phyloP scores from a whole-genome alignment of 2,113 vertebrate genomes.

The Pandion haliaetus region DNA sequence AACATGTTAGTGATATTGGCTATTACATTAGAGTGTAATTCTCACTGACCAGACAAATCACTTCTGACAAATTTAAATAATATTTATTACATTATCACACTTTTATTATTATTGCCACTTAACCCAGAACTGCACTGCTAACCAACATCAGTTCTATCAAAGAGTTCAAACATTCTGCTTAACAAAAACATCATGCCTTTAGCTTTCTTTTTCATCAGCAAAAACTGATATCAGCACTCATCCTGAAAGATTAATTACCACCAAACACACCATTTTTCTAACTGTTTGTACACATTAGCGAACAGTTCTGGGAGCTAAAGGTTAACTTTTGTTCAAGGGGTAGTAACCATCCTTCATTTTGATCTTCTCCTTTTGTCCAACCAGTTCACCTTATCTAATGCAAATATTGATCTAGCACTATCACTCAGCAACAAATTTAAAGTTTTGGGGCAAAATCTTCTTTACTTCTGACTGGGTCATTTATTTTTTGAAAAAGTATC shows the following conservation, averaged over 20 bases:
- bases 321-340: not conserved
- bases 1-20: not conserved
- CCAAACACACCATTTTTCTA: not conserved
- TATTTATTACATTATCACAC: not conserved
- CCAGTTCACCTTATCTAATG: constrained; percentile 11
- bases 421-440: not conserved
- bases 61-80: not conserved
- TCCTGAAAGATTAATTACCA: not conserved
- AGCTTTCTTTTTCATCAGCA: not conserved
- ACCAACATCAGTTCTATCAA: not conserved
- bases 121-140: not conserved
- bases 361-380: not conserved
- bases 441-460: constrained; percentile 26
- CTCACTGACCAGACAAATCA: not conserved
- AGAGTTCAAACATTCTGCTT: not conserved
- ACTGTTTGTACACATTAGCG: not conserved
- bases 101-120: not conserved
- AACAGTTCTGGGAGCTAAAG: not conserved
- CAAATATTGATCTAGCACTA: constrained; percentile 25
- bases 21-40: not conserved
- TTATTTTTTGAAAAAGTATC: constrained; percentile 35
- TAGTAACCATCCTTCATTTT: not conserved
- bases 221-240: not conserved
- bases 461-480: constrained; percentile 28
- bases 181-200: not conserved